Evolutionary conservation across 2,113 vertebrate genomes (phyloP), one percentile per base, ranked within the genome.

Genomic region (Thalassoma bifasciatum): DNA sequence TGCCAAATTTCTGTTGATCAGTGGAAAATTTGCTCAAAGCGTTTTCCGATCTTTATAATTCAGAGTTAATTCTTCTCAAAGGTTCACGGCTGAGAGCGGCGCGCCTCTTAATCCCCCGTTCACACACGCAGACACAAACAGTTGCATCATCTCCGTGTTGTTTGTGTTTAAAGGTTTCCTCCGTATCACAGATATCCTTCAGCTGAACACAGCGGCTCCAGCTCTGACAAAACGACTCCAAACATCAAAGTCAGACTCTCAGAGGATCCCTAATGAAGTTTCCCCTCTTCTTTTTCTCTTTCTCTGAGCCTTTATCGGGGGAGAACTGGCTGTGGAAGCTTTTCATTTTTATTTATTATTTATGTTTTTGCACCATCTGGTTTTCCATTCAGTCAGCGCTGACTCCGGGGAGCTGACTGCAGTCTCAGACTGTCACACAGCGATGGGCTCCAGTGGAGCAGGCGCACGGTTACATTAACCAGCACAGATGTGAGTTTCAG

Each of bases 161-260:
- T 70, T 22, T 57, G n/a, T 24, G 57, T 46, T 67, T 38, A 49
- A 73, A 42, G 26, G n/a, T 5, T 71, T 82, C 34, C 47, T 42
- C 24, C 44, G 8, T 21, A 23, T 44, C n/a, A 11, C 24, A 67
- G 61, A 51, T 51, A 63, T 57, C 40, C 16, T 46, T 17, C 66
- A 60, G 66, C 52, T 8, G 14, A 68, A 68, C 65, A 26, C 34
- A 10, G 59, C 57, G 0, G 19, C 53, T 42, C 54, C 24, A 30
- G 54, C 58, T 79, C 54, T 60, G 53, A 68, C 68, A 75, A 80
- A 83, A 75, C 10, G 8, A 72, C 72, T 75, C 51, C 47, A 49
- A 58, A 75, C 76, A 81, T 83, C 83, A 85, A 81, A 83, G 79
- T 69, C 1, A 64, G 74, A 47, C 54, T 82, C 65, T 74, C 68